Conservation (phyloP, 2,113 vertebrate genomes). For the Melanerpes aurifrons region DNA sequence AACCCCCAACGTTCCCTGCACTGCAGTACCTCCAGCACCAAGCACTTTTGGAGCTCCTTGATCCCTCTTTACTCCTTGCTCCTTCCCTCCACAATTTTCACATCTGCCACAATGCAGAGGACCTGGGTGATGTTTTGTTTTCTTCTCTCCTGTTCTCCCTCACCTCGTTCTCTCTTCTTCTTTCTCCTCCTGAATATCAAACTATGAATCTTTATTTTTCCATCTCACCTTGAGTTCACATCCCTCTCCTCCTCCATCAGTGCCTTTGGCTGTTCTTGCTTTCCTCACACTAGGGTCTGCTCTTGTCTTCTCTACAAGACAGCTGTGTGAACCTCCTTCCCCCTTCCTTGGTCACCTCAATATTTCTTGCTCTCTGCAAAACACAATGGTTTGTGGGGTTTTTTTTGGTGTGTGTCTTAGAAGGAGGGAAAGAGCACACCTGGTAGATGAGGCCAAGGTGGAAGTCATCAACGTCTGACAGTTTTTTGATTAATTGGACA, state of each 20-base stretch:
- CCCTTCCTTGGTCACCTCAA: neutral
- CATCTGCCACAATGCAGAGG: neutral
- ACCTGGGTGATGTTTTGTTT: neutral
- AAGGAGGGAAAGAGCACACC: neutral
- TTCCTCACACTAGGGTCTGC: neutral
- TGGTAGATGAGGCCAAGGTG: neutral
- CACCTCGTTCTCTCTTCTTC: neutral
- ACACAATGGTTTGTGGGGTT: no score
- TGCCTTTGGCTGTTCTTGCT: neutral
- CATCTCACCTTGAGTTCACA: neutral
- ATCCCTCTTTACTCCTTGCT: neutral
- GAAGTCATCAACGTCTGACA: neutral
- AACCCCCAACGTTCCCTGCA: neutral
- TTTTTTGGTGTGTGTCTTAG: neutral
- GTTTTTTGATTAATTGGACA: neutral
- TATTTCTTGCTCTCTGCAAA: neutral
- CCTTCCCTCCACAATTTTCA: rapidly evolving
- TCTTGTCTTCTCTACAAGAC: neutral
- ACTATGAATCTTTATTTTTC: neutral
- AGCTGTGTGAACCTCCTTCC: neutral
- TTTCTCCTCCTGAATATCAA: neutral
- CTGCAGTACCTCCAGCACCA: neutral
- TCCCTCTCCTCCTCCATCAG: neutral
- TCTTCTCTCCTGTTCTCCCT: neutral
- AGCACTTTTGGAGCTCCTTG: neutral